Conservation (phyloP, 2,888 invertebrate species). For the Drosophila mulleri region DNA sequence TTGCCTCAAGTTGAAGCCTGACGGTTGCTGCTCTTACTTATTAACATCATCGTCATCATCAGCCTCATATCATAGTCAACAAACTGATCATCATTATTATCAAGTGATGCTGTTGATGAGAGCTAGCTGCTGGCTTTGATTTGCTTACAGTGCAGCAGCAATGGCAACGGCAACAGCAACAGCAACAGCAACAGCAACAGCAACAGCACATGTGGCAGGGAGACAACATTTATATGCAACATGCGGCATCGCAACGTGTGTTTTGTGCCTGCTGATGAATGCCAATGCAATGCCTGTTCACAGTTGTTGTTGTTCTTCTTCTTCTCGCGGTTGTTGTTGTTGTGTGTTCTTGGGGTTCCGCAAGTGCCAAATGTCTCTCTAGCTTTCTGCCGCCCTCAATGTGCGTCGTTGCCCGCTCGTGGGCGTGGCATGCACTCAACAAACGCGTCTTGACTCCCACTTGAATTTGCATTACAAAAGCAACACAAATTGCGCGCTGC, state of each 20-base stretch:
- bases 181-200: slow-evolving; percentile 23
- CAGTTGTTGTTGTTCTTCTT: background rate
- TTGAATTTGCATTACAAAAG: slow-evolving; percentile 80
- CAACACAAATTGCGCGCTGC: slow-evolving; percentile 76
- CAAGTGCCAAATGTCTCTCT: slow-evolving; percentile 71
- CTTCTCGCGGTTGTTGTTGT: slow-evolving; percentile 16
- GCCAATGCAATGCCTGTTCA: slow-evolving; percentile 63
- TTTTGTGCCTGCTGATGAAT: slow-evolving; percentile 73
- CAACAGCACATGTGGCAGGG: slow-evolving; percentile 56
- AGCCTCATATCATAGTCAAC: slow-evolving; percentile 34
- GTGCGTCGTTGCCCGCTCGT: slow-evolving; percentile 46
- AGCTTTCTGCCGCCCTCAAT: slow-evolving; percentile 20
- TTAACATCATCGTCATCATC: slow-evolving; percentile 23
- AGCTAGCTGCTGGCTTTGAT: slow-evolving; percentile 52
- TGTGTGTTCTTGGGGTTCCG: slow-evolving; percentile 35
- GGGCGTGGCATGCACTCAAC: slow-evolving; percentile 74
- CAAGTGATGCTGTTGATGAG: slow-evolving; percentile 54
- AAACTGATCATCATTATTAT: slow-evolving; percentile 38
- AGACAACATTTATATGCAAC: slow-evolving; percentile 73
- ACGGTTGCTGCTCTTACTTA: slow-evolving; percentile 30
- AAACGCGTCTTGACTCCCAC: slow-evolving; percentile 74
- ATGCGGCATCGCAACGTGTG: slow-evolving; percentile 73
- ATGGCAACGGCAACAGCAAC: slow-evolving; percentile 5
- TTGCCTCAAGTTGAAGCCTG: slow-evolving; percentile 42
- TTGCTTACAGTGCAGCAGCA: slow-evolving; percentile 50